Conservation (phyloP, 2,113 vertebrate genomes). For the Etheostoma cragini region DNA sequence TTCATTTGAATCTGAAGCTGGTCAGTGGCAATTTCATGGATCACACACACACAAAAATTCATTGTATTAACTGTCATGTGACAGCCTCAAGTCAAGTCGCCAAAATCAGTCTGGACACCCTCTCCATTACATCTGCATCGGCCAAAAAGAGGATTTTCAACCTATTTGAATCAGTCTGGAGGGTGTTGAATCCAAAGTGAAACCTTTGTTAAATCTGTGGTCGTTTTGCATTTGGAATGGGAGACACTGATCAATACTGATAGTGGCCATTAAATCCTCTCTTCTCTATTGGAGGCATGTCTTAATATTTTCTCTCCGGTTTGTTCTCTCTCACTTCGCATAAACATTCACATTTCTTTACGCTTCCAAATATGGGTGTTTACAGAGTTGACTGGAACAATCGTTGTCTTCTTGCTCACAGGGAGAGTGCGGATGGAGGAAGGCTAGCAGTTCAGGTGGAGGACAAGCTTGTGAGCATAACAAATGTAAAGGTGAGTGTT, state of each 20-base stretch:
- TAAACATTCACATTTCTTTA: not conserved
- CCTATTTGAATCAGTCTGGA: slow-evolving; percentile 13
- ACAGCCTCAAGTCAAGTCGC: slow-evolving; percentile 41
- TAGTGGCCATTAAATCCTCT: not conserved
- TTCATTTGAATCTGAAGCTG: slow-evolving; percentile 68
- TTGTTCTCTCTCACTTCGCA: not conserved
- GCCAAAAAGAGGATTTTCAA: slow-evolving; percentile 44
- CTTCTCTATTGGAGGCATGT: slow-evolving; percentile 9
- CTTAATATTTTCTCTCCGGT: slow-evolving; percentile 5
- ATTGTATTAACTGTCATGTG: slow-evolving; percentile 63
- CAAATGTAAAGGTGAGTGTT: slow-evolving; percentile 90
- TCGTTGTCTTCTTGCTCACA: slow-evolving; percentile 68
- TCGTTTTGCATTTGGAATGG: not conserved
- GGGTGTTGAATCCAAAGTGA: slow-evolving; percentile 23
- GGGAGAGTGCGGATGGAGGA: slow-evolving; percentile 90
- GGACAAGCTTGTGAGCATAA: slow-evolving; percentile 90
- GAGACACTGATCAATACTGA: slow-evolving; percentile 36
- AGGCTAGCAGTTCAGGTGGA: slow-evolving; percentile 91
- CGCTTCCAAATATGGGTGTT: not conserved
- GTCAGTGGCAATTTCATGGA: slow-evolving; percentile 40
- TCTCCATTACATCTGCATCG: slow-evolving; percentile 34
- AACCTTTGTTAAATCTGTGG: slow-evolving; percentile 26
- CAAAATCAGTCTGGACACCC: slow-evolving; percentile 52
- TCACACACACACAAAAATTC: slow-evolving; percentile 33
- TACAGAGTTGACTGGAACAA: not conserved